Evolutionary conservation across 2,797 vertebrate species (phyloP).

Genomic region (Hozukius guyotensis): DNA sequence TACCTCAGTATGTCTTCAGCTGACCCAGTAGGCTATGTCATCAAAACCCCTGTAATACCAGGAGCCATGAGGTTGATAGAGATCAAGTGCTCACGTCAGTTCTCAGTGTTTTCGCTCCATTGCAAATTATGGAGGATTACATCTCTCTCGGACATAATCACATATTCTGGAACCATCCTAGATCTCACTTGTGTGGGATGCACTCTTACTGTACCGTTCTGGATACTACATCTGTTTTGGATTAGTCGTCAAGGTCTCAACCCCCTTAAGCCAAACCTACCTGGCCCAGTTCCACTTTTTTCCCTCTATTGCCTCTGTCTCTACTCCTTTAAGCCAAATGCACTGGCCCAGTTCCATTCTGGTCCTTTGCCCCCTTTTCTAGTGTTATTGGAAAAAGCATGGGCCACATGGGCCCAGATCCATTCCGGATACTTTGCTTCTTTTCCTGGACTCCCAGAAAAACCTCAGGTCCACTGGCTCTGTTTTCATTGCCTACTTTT

Average conservation of each 20-base stretch:
- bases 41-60: slow-evolving; percentile 59
- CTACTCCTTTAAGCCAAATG: slow-evolving; percentile 23
- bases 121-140: slow-evolving; percentile 67
- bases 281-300: slow-evolving; percentile 48
- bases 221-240: slow-evolving; percentile 69
- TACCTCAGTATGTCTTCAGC: slow-evolving; percentile 22
- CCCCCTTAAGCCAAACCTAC: slow-evolving; percentile 35
- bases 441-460: slow-evolving; percentile 1
- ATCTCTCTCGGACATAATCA: slow-evolving; percentile 62
- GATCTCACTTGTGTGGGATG: slow-evolving; percentile 43
- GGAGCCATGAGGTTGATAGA: slow-evolving; percentile 42
- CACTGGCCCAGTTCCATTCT: slow-evolving; percentile 24
- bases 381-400: slow-evolving; percentile 12
- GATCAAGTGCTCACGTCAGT: slow-evolving; percentile 47
- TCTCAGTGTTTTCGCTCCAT: slow-evolving; percentile 37
- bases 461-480: slow-evolving; percentile 8
- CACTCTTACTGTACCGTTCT: slow-evolving; percentile 38
- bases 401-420: background rate
- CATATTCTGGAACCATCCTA: slow-evolving; percentile 54
- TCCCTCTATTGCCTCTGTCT: slow-evolving; percentile 1
- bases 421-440: slow-evolving; percentile 2
- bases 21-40: slow-evolving; percentile 41
- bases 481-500: background rate
- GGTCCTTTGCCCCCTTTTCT: slow-evolving; percentile 5
- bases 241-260: slow-evolving; percentile 63